Base-by-base conservation (phyloP, 2,113 vertebrate genomes). In the Prunella fulvescens region DNA sequence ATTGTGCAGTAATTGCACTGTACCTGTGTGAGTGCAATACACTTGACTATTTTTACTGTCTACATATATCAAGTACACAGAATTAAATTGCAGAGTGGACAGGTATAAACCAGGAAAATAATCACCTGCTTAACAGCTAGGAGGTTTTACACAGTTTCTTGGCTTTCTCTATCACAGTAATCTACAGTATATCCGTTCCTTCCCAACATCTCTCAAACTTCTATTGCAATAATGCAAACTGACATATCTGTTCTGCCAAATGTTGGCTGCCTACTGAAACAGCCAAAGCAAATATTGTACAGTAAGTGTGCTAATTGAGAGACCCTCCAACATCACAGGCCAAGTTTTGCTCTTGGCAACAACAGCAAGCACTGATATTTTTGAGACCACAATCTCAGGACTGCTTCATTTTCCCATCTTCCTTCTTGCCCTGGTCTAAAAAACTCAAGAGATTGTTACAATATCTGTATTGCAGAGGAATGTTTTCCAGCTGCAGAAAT, bases 21-120 rank as follows among this genome's bases (percentile, higher is more conserved):
- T 80, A 81, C 33, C 35, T 85, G 50, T 84, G 90, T 9, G 74
- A 84, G 69, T 62, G 88, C 39, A 88, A 78, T 62, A 79, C 40
- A 8, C 66, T 92, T 23, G 9, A 81, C 58, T 92, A 72, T 73
- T 82, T 64, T 77, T 84, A 76, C 51, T 95, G 66, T 82, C 79
- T 92, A 58, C 72, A 82, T 88, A 86, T 81, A 96, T 91, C 84
- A 97, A 87, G 94, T 44, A 81, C 19, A 71, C 14, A 31, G 81
- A 90, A 72, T 77, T 73, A 77, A 85, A 64, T 14, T 96, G 95
- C 92, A 95, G 85, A 96, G 93, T 92, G 92, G 95, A 94, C 54
- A 84, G 66, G 90, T 53, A 88, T 92, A 94, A 96, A 84, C 69
- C 77, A 79, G 92, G 42, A 96, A 86, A 97, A 97, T 92, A 97